Percentiles rank a stretch among this genome's conserved stretches.
phyloP scores from a whole-genome alignment of 2,797 vertebrate genomes.

The Pteronotus mesoamericanus region DNA sequence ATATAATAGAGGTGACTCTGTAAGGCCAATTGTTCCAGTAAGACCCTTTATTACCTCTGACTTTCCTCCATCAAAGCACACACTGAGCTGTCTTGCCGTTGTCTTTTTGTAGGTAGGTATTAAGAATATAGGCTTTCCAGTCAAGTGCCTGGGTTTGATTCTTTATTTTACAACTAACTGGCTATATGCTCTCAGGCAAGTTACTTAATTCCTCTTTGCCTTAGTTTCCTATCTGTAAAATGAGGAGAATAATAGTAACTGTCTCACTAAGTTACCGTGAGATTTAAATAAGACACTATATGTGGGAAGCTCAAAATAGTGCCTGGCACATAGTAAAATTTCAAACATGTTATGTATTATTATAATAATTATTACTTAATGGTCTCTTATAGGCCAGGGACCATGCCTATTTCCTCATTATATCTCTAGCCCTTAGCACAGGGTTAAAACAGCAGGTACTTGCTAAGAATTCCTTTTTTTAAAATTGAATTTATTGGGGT shows the following conservation, averaged over 20 bases:
- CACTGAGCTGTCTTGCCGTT: neutral
- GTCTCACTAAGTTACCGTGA: neutral
- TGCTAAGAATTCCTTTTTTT: constrained; percentile 35
- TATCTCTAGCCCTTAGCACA: neutral
- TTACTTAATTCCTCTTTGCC: neutral
- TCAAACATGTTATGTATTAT: neutral
- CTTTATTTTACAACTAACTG: neutral
- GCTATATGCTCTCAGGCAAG: neutral
- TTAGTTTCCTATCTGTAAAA: constrained; percentile 17
- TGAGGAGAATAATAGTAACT: neutral
- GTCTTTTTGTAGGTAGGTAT: neutral
- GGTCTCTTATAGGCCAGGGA: neutral
- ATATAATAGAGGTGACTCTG: neutral
- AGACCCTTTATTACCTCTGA: neutral
- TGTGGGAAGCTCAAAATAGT: neutral
- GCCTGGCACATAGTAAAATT: neutral
- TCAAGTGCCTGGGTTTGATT: neutral
- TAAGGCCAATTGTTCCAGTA: neutral
- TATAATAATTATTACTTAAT: neutral
- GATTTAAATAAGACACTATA: neutral
- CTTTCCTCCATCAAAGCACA: neutral
- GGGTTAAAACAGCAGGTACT: neutral
- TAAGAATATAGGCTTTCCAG: neutral
- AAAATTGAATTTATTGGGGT: neutral
- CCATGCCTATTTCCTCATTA: neutral